Evolutionary conservation across 1,140 invertebrate genomes (phyloP), one percentile per base, ranked within the genome.

Genomic region (Druon quercuslanigerum): DNA sequence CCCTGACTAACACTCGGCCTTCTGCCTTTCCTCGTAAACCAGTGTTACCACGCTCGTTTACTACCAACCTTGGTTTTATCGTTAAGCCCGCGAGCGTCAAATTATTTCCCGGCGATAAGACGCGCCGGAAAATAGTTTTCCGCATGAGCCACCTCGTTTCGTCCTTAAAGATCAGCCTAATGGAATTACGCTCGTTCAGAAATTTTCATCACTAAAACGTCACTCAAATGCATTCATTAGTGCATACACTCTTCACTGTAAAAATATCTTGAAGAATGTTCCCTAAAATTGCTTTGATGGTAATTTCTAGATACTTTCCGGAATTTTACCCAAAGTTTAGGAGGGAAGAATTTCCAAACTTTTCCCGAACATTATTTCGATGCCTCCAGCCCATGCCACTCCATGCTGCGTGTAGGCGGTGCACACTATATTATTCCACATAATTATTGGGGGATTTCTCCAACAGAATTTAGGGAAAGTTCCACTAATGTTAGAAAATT

Each of bases 61-160:
- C 25, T 66, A 16, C 33, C 60, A 66, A 66, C 25, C 60, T 66
- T 66, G 25, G 25, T 66, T 66, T 66, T 66, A 66, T 66, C 60
- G 60, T 66, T 66, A 40, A 66, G 60, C 60, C 60, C 25, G 60
- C 60, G 60, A 66, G 60, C 60, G 60, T 66, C 60, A 66, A 66
- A 66, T 66, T 66, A 66, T 66, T 66, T 66, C 60, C 60, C 20
- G 60, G 16, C 25, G 60, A 66, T 66, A 66, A 66, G 60, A 40
- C 60, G 60, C 60, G 60, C 33, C 60, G 60, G 60, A 66, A 66
- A 66, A 66, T 66, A 66, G 60, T 66, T 66, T 66, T 66, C 60
- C 60, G 60, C 60, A 66, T 66, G 60, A 66, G 5, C 25, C 20
- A 66, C 60, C 60, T 66, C 60, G 60, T 66, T 40, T 40, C 25